phyloP scores from a whole-genome alignment of 2,888 invertebrate species.

The Drosophila rellima region DNA sequence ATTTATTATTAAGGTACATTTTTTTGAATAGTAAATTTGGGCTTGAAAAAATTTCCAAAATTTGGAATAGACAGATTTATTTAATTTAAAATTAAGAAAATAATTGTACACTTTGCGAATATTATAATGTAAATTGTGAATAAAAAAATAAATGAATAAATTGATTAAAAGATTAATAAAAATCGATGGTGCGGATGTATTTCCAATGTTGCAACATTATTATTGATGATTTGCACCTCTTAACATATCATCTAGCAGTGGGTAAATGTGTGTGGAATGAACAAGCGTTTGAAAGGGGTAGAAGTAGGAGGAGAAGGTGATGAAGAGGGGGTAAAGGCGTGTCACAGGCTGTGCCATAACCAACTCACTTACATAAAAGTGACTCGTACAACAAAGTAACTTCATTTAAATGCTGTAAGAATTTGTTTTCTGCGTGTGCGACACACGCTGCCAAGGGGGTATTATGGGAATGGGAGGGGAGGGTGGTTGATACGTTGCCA shows the following conservation, averaged over 20 bases:
- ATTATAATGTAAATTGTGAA: too few relatives aligned
- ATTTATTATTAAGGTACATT: too few relatives aligned
- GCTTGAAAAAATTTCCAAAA: too few relatives aligned
- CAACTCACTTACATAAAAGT: conserved; percentile 58
- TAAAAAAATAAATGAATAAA: background rate
- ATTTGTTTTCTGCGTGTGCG: conserved; percentile 76
- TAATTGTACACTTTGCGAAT: too few relatives aligned
- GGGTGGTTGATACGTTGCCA: background rate
- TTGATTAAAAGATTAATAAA: background rate
- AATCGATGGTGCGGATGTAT: background rate
- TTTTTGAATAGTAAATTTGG: too few relatives aligned
- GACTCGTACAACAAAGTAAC: conserved; percentile 69
- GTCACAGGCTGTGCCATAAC: conserved; percentile 50
- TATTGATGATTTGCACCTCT: conserved; percentile 32
- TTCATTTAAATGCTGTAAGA: conserved; percentile 82
- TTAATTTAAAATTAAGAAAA: too few relatives aligned
- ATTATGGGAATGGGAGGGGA: background rate
- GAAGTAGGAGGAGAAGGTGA: background rate
- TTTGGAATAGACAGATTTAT: too few relatives aligned
- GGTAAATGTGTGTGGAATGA: conserved; percentile 24
- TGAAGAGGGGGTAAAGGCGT: conserved; percentile 14
- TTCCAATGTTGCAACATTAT: conserved; percentile 33
- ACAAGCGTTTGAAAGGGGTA: background rate
- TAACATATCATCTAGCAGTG: conserved; percentile 36
- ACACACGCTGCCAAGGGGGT: conserved; percentile 44